Conservation (phyloP, 1,140 invertebrate species). For the Planococcus citri region DNA sequence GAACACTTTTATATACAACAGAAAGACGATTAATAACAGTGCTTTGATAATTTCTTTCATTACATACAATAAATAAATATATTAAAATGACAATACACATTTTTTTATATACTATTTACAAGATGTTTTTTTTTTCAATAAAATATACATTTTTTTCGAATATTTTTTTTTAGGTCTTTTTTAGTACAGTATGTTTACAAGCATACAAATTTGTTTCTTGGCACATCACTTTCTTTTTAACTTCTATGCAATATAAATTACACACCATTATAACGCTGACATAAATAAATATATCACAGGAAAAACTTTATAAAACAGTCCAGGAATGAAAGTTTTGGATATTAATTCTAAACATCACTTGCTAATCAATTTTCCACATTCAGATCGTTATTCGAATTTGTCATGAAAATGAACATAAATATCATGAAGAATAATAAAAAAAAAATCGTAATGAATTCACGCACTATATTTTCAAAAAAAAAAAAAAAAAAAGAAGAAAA, state of each 20-base stretch:
- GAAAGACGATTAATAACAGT: constrained; percentile 7
- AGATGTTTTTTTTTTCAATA: neutral
- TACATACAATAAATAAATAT: neutral
- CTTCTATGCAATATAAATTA: neutral
- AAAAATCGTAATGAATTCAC: no score
- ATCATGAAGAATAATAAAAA: no score
- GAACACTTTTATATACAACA: neutral
- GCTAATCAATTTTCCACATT: neutral
- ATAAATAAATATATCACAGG: constrained; percentile 16
- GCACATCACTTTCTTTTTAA: neutral
- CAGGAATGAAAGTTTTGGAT: constrained; percentile 11
- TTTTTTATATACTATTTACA: neutral
- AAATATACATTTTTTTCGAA: neutral
- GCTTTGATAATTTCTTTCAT: neutral
- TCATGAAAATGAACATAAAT: neutral
- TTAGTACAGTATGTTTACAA: neutral
- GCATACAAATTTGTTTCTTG: neutral
- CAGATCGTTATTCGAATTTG: neutral
- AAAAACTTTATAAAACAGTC: constrained; percentile 11
- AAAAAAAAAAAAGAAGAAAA: neutral
- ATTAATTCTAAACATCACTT: neutral
- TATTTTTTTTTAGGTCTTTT: neutral
- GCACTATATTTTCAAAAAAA: no score
- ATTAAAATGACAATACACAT: neutral
- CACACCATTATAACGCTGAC: neutral